Base-by-base conservation (phyloP, 2,797 vertebrate genomes). In the Protosalanx chinensis region DNA sequence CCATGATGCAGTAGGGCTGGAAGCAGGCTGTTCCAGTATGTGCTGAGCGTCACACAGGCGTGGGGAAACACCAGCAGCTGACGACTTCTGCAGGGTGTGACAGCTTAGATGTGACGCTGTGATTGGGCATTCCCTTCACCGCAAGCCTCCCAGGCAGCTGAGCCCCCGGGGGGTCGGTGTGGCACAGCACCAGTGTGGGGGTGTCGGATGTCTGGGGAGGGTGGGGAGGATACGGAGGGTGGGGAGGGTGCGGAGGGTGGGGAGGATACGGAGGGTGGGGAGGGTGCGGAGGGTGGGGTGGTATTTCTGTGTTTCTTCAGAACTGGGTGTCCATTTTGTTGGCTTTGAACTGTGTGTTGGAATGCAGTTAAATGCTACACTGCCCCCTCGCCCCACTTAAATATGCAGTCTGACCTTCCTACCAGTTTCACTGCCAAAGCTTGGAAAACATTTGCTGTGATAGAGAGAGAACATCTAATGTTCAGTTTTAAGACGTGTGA, bases 171-270 rank as follows among this genome's bases (percentile, higher is more conserved):
- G 16, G 82, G 81, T 68, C 23, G 71, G 76, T 68, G 75, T 61
- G 1, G 37, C 29, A 59, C 32, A n/a, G 49, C 73, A 60, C 80
- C 64, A 41, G 53, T 32, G 27, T 58, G 29, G 8, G 35, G 74
- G 79, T 81, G 78, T 89, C 81, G 18, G 72, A 75, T 90, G 85
- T 82, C 75, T 71, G 77, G 82, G 64, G 1, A 41, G 53, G 71
- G 76, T 72, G 77, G 69, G 77, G 75, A 75, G 74, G 73, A n/a
- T n/a, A n/a, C n/a, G n/a, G 23, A 27, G 23, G 23, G 23, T 27
- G 23, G 23, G 23, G 23, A 1, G 23, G n/a, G n/a, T n/a, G n/a
- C n/a, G 64, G 1, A 41, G 53, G 71, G 76, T 72, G 77, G 69
- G 77, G 75, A 75, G 74, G 73, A n/a, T n/a, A n/a, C n/a, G n/a